Conservation (phyloP, 1,140 invertebrate genomes). For the Aphelenchoides fujianensis region DNA sequence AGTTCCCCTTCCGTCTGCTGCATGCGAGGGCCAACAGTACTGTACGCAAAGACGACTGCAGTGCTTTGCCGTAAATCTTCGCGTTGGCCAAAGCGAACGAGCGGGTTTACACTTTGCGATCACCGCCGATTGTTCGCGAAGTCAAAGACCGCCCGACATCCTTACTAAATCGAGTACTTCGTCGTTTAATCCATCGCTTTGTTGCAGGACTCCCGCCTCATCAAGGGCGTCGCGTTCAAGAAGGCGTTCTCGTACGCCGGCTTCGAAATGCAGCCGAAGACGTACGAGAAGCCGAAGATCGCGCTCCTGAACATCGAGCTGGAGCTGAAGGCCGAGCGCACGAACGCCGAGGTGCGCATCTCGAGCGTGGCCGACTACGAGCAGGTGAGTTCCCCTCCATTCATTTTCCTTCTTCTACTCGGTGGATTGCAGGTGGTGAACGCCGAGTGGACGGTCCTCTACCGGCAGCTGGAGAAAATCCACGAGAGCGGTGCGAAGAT, state of each 20-base stretch:
- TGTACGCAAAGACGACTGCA: no score
- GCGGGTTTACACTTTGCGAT: no score
- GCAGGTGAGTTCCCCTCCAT: constrained; percentile 28
- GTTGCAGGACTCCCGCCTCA: constrained; percentile 77
- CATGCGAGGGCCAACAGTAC: no score
- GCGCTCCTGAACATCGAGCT: constrained; percentile 95
- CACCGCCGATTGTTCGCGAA: no score
- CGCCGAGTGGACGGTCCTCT: constrained; percentile 97
- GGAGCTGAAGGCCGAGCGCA: constrained; percentile 92
- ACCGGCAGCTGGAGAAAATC: constrained; percentile 89
- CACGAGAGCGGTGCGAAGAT: constrained; percentile 89
- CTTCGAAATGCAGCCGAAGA: constrained; percentile 98
- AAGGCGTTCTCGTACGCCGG: constrained; percentile 99
- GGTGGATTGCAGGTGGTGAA: constrained; percentile 97
- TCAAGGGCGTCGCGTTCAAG: constrained; percentile 95
- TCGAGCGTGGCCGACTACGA: constrained; percentile 74
- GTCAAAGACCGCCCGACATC: no score
- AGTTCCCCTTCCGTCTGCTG: constrained; percentile 28
- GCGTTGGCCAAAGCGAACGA: no score
- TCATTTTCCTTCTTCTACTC: constrained; percentile 34
- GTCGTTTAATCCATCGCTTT: constrained; percentile 20
- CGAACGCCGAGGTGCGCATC: constrained; percentile 94
- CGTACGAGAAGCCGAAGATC: constrained; percentile 82
- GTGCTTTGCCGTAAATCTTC: no score
- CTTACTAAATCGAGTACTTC: background rate